These are phyloP conservation scores for Tipula helvola DNA, from an alignment of 2,888 invertebrate genomes.

Conservation along the genomic window DNA sequence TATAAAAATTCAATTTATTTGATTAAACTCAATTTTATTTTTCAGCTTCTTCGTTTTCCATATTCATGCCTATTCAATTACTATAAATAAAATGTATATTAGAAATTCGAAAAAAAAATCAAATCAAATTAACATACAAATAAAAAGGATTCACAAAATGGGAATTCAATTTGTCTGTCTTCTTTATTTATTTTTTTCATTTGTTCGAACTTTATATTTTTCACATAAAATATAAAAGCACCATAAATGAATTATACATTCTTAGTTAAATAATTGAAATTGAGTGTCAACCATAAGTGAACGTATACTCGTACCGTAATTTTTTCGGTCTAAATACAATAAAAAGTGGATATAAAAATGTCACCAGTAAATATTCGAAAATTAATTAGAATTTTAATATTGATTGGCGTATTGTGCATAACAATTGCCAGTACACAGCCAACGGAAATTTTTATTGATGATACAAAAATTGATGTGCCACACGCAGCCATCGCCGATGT, in stretches of 20 bases:
- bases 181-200: neutral
- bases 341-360: neutral
- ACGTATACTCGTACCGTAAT: neutral
- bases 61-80: neutral
- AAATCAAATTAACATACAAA: neutral
- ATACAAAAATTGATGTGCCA: neutral
- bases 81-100: neutral
- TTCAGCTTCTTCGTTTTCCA: neutral
- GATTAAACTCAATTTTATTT: neutral
- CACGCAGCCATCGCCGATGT: neutral
- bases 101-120: neutral
- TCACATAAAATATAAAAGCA: neutral
- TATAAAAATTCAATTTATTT: neutral
- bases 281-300: neutral
- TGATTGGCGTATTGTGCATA: neutral
- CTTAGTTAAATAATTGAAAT: neutral
- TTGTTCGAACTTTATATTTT: neutral
- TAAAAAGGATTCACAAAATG: neutral
- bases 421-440: neutral
- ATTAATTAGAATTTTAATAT: neutral
- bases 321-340: neutral
- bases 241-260: neutral
- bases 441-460: constrained; percentile 4
- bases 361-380: neutral
- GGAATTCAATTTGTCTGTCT: constrained; percentile 4